These are phyloP conservation scores for Leptinotarsa peninsularis DNA, from an alignment of 2,888 invertebrate genomes.

Conservation along the genomic window DNA sequence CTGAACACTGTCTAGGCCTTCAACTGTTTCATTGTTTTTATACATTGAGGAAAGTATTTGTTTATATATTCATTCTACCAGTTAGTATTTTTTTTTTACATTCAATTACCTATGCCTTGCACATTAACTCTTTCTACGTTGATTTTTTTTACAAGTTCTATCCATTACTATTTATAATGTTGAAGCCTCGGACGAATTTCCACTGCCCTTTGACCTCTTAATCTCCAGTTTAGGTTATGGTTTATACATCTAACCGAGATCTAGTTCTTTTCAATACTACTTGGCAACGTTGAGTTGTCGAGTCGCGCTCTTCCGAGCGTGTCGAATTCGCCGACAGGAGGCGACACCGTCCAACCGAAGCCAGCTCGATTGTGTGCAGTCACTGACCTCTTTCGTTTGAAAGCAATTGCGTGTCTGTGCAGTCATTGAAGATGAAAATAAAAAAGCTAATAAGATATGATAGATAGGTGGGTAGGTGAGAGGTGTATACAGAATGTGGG, in stretches of 20 bases:
- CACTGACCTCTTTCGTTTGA: slow-evolving; percentile 47
- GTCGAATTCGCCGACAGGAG: slow-evolving; percentile 30
- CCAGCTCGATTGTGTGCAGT: slow-evolving; percentile 43
- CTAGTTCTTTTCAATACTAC: neutral
- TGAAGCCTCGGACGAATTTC: too few relatives aligned
- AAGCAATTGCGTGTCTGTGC: slow-evolving; percentile 43
- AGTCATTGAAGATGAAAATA: slow-evolving; percentile 21
- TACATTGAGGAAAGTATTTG: too few relatives aligned
- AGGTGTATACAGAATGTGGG: neutral
- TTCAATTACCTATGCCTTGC: too few relatives aligned
- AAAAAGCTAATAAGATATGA: slow-evolving; percentile 4
- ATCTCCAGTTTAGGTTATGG: too few relatives aligned
- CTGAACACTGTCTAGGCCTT: too few relatives aligned
- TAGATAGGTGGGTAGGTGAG: slow-evolving; percentile 1
- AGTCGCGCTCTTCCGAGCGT: slow-evolving; percentile 27
- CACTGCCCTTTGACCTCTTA: too few relatives aligned
- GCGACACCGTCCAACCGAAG: slow-evolving; percentile 39
- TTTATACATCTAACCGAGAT: neutral
- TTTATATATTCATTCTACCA: too few relatives aligned
- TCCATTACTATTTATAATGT: too few relatives aligned
- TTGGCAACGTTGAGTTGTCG: slow-evolving; percentile 20
- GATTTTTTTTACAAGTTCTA: too few relatives aligned
- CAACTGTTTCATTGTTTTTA: too few relatives aligned
- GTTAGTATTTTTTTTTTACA: too few relatives aligned
- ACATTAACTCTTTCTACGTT: too few relatives aligned